Percentiles rank a stretch among this genome's conserved stretches.
These are phyloP conservation scores for Acrocera orbiculus DNA, from an alignment of 2,888 invertebrate genomes.

Conservation along the genomic window DNA sequence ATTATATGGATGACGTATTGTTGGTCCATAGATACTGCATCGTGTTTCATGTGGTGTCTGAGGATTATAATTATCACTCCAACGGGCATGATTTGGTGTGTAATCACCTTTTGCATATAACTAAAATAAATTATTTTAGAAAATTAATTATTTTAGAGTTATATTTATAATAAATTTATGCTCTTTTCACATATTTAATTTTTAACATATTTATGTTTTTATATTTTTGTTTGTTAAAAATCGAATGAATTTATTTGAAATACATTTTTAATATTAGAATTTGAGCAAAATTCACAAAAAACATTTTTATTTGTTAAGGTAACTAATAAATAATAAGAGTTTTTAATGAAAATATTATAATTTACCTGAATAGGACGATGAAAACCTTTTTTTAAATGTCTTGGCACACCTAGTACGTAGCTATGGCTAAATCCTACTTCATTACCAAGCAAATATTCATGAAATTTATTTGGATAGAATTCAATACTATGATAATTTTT, in stretches of 20 bases:
- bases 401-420: conserved; percentile 64
- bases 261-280: no score
- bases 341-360: background rate
- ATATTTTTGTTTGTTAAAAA: no score
- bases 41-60: conserved; percentile 42
- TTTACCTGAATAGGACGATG: conserved; percentile 57
- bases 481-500: conserved; percentile 71
- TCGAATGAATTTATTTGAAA: no score
- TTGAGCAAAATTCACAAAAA: no score
- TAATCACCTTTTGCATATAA: conserved; percentile 45
- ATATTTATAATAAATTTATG: conserved; percentile 1
- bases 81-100: conserved; percentile 40
- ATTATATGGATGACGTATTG: conserved; percentile 13
- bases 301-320: no score
- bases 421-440: conserved; percentile 88
- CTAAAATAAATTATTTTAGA: conserved; percentile 14
- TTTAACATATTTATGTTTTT: no score
- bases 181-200: no score
- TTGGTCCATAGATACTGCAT: conserved; percentile 34
- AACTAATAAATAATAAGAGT: background rate
- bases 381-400: conserved; percentile 76
- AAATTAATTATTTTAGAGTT: background rate
- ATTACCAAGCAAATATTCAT: conserved; percentile 72
- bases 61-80: conserved; percentile 47
- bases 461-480: conserved; percentile 83